Base-by-base conservation (phyloP, 2,113 vertebrate species). In the Sialia sialis region DNA sequence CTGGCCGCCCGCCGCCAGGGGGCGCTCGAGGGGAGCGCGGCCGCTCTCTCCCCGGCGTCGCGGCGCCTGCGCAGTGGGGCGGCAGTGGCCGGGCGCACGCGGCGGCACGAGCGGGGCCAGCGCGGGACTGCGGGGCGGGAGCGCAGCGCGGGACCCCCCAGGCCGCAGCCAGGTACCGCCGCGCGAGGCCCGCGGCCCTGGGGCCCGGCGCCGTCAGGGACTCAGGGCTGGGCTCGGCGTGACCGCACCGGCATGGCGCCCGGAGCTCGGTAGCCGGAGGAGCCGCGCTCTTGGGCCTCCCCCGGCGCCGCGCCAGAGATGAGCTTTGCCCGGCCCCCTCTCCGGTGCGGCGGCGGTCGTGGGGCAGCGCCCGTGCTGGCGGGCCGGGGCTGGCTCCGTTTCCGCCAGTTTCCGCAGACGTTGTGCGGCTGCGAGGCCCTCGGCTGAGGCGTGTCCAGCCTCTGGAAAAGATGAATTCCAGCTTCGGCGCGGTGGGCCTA, bases 301-400 rank as follows among this genome's bases (percentile, higher is more conserved):
- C 19, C 19, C 13, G 13, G 32, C 16, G 1, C 27, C 16, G 27
- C 4, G 59, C 23, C 6, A 6, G 22, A 6, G 11, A 3, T 8
- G 44, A 32, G 41, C 41, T 11, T 1, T 29, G 16, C 25, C 9
- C 8, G 39, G 58, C 34, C n/a, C 4, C 16, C 39, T 39, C 19
- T 39, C 39, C 55, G n/a, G 9, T 3, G 55, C 7, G 16, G 54
- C 78, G 23, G 83, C 41, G 11, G 39, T 22, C 23, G 32, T 21
- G 48, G 41, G 48, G 23, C 30, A 7, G 11, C 8, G 51, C 41
- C 30, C 3, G 55, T 12, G 44, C 9, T 18, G 10, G 52, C 12
- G 21, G 34, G 4, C 27, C 52, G 3, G 52, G 10, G 21, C 56
- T 5, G 23, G 2, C 30, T 52, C 46, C 3, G 1, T 11, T 46